Evolutionary conservation across 92 coral and sea anemone species (phyloP), one percentile per base, ranked within the genome.

Genomic region (Zoanthus gigantus): DNA sequence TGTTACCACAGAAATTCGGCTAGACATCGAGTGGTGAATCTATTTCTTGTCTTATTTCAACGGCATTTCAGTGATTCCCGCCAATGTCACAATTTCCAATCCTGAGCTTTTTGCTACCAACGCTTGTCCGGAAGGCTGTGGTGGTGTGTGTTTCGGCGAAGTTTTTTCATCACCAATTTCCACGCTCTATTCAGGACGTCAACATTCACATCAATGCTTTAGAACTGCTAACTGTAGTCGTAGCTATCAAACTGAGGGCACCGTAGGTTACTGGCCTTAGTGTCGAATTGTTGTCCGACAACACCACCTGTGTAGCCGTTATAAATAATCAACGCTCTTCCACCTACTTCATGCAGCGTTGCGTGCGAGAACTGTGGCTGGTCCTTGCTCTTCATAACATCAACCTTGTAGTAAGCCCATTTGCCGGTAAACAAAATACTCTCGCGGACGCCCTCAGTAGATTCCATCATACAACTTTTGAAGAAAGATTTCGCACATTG

Each of bases 71-170:
- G 87, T 88, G 42, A 71, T 88, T 71, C 94, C 92, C 16, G 31
- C 77, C 10, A 78, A 90, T 32, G 45, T 80, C 82, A 58, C 81
- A 17, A 57, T 83, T 76, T 80, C 80, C 66, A 73, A 87, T 37
- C 83, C 86, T 0, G 78, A 83, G 54, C 92, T 47, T 23, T 77
- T 88, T 48, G 89, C 87, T 29, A 83, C 91, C 12, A 91, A 91
- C 83, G 89, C 93, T 77, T 89, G 90, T 86, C 84, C 81, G n/a
- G 66, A 80, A 6, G 84, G 87, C 42, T 86, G 90, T 56, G 61
- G 17, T 56, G 61, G 48, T 86, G 93, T 14, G 90, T 79, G 93
- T 86, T 90, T 90, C 53, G 93, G 88, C 30, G 90, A 90, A 73
- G 23, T 86, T 10, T 56, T 56, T 56, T 56, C 61, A 56, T 9